Conservation (phyloP, 2,888 invertebrate genomes). For the Nephrotoma flavescens region DNA sequence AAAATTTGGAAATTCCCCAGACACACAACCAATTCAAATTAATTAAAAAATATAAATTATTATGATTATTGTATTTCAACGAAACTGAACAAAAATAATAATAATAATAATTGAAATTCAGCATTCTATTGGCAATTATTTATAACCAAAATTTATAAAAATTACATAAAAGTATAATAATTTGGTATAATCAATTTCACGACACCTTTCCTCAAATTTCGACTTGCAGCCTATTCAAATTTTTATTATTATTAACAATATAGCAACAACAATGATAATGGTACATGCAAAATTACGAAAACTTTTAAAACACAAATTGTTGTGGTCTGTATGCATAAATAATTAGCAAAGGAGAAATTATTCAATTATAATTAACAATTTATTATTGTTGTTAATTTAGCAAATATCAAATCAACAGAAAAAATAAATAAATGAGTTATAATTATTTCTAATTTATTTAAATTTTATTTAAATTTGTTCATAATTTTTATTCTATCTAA, state of each 20-base stretch:
- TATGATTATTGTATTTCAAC: neutral
- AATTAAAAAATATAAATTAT: neutral
- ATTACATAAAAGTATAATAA: neutral
- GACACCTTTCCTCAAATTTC: neutral
- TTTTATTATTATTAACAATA: neutral
- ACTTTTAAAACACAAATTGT: neutral
- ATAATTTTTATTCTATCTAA: neutral
- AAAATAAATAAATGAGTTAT: neutral
- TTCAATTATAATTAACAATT: neutral
- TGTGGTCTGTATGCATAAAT: no score
- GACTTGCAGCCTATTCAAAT: neutral
- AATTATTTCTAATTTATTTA: neutral
- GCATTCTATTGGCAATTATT: neutral
- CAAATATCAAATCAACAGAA: neutral
- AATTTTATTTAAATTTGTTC: neutral
- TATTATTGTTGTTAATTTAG: neutral
- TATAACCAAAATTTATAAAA: neutral
- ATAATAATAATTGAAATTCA: neutral
- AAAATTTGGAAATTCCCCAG: neutral
- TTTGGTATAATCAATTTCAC: neutral
- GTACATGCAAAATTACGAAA: neutral
- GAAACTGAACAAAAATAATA: neutral
- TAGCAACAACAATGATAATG: neutral
- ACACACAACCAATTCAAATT: neutral
- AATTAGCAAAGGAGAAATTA: neutral